Conservation (phyloP, 2,113 vertebrate species). For the human region GRCh38 chr6:148385001-148385500, state of each 20-base stretch:
- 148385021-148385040: neutral
- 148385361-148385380: neutral
- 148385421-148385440: neutral
- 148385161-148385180: slow-evolving; percentile 12
- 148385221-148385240: slow-evolving; percentile 56
- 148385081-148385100: neutral
- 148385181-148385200: neutral
- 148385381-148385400: neutral
- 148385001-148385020: neutral
- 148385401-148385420: neutral
- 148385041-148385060: neutral
- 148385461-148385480: neutral
- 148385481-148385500: neutral
- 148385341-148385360: neutral
- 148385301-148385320: neutral
- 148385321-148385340: neutral
- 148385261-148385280: slow-evolving; percentile 10
- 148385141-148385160: neutral
- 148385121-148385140: slow-evolving; percentile 55
- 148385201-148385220: fast-evolving
- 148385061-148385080: slow-evolving; percentile 56
- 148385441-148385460: neutral
- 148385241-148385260: neutral
- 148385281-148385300: neutral
- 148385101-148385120: slow-evolving; percentile 18